These are phyloP conservation scores for Enteromius viviparus DNA, from an alignment of 2,797 vertebrate genomes.

Conservation along the genomic window DNA sequence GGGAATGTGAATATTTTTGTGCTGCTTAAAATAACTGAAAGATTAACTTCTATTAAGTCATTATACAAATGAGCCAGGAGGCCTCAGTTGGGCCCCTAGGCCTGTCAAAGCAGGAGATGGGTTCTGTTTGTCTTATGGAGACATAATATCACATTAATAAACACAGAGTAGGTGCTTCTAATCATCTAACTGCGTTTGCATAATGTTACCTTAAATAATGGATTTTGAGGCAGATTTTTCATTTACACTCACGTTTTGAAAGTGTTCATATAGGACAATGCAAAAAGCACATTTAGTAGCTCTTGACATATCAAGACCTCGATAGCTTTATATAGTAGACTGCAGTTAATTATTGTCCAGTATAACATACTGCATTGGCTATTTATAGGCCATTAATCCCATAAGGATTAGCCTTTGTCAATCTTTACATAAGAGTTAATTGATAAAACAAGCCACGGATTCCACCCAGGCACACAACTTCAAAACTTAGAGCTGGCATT, in stretches of 20 bases:
- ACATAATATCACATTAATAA: slow-evolving; percentile 40
- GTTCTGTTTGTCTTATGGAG: slow-evolving; percentile 39
- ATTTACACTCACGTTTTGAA: background rate
- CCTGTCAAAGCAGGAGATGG: slow-evolving; percentile 43
- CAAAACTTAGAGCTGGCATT: slow-evolving; percentile 46
- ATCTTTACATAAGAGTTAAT: slow-evolving; percentile 51
- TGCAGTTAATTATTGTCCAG: slow-evolving; percentile 10
- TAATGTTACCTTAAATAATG: slow-evolving; percentile 5
- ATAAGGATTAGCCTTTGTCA: slow-evolving; percentile 39
- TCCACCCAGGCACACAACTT: slow-evolving; percentile 41
- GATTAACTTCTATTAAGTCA: slow-evolving; percentile 47
- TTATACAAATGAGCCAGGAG: slow-evolving; percentile 53
- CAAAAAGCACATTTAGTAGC: background rate
- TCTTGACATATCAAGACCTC: background rate
- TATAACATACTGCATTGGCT: background rate
- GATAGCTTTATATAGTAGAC: background rate
- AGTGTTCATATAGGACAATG: background rate
- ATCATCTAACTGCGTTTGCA: background rate
- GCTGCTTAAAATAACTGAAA: slow-evolving; percentile 39
- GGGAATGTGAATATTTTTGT: slow-evolving; percentile 13
- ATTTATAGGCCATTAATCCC: slow-evolving; percentile 20
- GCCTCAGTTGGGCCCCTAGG: slow-evolving; percentile 49
- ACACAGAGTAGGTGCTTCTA: slow-evolving; percentile 30
- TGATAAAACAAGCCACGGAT: slow-evolving; percentile 46
- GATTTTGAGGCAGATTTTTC: background rate